These are phyloP conservation scores for Antrozous pallidus DNA, from an alignment of 2,797 vertebrate genomes.

Conservation along the genomic window DNA sequence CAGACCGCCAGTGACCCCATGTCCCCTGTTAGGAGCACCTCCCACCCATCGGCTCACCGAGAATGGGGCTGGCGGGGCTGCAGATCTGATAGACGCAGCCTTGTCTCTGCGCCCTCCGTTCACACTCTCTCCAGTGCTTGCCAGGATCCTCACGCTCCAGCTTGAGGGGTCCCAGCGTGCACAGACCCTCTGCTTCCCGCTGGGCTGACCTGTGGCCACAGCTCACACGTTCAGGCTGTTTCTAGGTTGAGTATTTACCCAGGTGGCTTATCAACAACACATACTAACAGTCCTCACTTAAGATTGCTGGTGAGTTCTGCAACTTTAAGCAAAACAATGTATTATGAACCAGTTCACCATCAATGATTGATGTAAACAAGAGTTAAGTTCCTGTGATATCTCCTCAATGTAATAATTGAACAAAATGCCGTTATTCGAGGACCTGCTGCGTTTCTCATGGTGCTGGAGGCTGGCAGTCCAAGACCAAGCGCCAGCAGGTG, in stretches of 20 bases:
- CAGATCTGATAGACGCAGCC: not conserved
- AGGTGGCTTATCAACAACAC: not conserved
- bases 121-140: not conserved
- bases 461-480: not conserved
- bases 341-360: not conserved
- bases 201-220: not conserved
- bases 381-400: not conserved
- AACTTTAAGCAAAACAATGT: not conserved
- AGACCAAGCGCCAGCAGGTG: not conserved
- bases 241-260: not conserved
- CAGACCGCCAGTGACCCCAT: not conserved
- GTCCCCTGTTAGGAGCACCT: not conserved
- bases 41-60: not conserved
- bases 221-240: not conserved
- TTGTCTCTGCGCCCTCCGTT: not conserved
- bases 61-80: not conserved
- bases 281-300: not conserved
- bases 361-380: not conserved
- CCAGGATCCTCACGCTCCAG: not conserved
- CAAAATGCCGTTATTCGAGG: not conserved
- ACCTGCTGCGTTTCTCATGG: not conserved
- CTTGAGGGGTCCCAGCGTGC: accelerated
- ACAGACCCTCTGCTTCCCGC: not conserved
- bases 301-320: not conserved
- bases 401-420: not conserved